Percentiles rank a stretch among this genome's conserved stretches.
phyloP scores from a whole-genome alignment of 2,888 invertebrate species.

The Phasia obesa region DNA sequence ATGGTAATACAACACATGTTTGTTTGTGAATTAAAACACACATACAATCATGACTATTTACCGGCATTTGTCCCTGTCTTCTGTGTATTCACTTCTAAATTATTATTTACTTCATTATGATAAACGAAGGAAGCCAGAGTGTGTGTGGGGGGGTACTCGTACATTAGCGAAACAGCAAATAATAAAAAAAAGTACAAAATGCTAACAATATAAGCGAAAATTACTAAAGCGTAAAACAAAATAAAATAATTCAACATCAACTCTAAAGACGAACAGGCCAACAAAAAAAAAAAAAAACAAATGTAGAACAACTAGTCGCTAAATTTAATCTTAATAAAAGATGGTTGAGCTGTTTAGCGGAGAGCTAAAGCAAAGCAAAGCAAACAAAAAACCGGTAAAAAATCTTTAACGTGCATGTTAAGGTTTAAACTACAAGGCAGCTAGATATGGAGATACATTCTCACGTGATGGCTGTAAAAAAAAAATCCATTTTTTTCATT shows the following conservation, averaged over 20 bases:
- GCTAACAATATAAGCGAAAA: constrained; percentile 42
- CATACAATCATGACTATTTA: constrained; percentile 21
- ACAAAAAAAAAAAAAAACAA: constrained; percentile 24
- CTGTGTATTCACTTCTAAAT: constrained; percentile 1
- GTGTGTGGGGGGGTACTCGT: not conserved
- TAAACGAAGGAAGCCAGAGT: constrained; percentile 17
- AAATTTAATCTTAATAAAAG: constrained; percentile 14
- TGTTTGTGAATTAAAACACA: constrained; percentile 7
- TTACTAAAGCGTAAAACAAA: constrained; percentile 56
- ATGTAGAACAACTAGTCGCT: constrained; percentile 51
- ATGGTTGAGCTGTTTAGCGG: constrained; percentile 11
- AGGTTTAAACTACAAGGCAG: constrained; percentile 7
- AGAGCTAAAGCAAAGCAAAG: not conserved
- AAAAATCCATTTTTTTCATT: not conserved
- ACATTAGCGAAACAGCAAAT: constrained; percentile 29
- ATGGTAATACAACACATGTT: constrained; percentile 41
- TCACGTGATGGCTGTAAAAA: constrained; percentile 49
- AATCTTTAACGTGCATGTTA: constrained; percentile 25
- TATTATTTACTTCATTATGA: not conserved
- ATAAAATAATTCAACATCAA: constrained; percentile 18
- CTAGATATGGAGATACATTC: constrained; percentile 7
- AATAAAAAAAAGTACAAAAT: constrained; percentile 1
- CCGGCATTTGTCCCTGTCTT: constrained; percentile 50
- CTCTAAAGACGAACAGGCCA: constrained; percentile 22
- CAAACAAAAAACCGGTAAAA: constrained; percentile 42